A percentile compares a stretch with the other conserved stretches of the same genome.
phyloP scores from a whole-genome alignment of 2,888 invertebrate genomes.

The Nasonovia ribisnigri region DNA sequence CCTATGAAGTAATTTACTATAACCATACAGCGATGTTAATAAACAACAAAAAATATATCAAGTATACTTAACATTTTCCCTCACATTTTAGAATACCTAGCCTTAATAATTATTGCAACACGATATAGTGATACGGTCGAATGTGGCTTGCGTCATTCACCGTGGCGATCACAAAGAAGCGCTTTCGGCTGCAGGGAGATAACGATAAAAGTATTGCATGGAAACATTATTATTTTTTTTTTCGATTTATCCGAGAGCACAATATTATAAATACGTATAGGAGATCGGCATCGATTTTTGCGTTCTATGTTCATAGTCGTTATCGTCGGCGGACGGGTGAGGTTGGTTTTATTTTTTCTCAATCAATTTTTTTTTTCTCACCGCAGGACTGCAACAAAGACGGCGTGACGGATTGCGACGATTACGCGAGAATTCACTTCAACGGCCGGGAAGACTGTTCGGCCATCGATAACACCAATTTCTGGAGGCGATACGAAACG shows the following conservation, averaged over 20 bases:
- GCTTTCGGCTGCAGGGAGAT: too few relatives aligned
- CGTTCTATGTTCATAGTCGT: not conserved
- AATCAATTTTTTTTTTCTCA: slow-evolving; percentile 65
- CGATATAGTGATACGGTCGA: not conserved
- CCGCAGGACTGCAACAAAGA: slow-evolving; percentile 77
- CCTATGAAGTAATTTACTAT: too few relatives aligned
- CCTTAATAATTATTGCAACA: not conserved
- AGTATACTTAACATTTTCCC: not conserved
- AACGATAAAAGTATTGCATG: not conserved
- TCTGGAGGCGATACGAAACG: slow-evolving; percentile 67
- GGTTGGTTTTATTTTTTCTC: slow-evolving; percentile 41
- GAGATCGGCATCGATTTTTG: not conserved
- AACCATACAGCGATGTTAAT: not conserved
- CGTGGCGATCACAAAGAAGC: not conserved
- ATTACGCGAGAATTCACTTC: slow-evolving; percentile 77
- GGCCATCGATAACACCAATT: slow-evolving; percentile 68
- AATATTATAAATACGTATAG: not conserved
- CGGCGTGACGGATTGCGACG: slow-evolving; percentile 76
- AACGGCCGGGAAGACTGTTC: slow-evolving; percentile 74
- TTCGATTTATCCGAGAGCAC: not conserved
- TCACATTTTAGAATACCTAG: not conserved
- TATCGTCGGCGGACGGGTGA: not conserved
- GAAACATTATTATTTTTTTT: not conserved
- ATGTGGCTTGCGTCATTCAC: not conserved
- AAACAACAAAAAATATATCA: not conserved